Base-by-base conservation (phyloP, 2,797 vertebrate species). In the Vireo griseus region DNA sequence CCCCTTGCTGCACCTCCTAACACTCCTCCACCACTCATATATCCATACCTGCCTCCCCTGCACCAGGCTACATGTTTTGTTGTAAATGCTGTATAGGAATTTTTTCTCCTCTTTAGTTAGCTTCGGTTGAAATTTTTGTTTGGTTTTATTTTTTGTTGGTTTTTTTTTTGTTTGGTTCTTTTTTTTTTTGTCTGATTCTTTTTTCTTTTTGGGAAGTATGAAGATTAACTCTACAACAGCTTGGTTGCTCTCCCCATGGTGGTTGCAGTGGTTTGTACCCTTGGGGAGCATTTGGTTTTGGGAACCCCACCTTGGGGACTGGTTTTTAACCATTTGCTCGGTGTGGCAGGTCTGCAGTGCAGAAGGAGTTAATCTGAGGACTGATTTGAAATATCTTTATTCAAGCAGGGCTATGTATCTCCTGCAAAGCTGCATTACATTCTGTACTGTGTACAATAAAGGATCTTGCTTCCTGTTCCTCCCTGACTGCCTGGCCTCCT, bases 391-490 rank as follows among this genome's bases (percentile, higher is more conserved):
- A 94, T 96, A 72, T 90, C 96, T 92, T 79, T 95, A 96, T 96
- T 97, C 58, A 39, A 90, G 97, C 97, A 98, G 97, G 98, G 96
- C 97, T 79, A 37, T 97, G 75, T 95, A 96, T 96, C 94, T 97
- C 98, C 97, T 98, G 98, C 98, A 98, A 98, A 98, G 98, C 98
- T 98, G 98, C 98, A 90, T 98, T 99, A 98, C 98, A 97, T 98
- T 99, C 98, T 99, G 98, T 99, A 99, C 98, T 98, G 98, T 98
- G 98, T 99, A 99, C 98, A 99, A 99, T 99, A 99, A 99, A 99
- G 97, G 97, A 97, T 98, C 97, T 97, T 97, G 98, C 98, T 98
- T 98, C 98, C 97, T 95, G 96, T 98, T 98, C 97, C 63, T 89
- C 72, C 31, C 26, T 5, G 55, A 16, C 78, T 78, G 44, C 63